Conservation (phyloP, 2,797 vertebrate genomes). For the Margarornis squamiger region DNA sequence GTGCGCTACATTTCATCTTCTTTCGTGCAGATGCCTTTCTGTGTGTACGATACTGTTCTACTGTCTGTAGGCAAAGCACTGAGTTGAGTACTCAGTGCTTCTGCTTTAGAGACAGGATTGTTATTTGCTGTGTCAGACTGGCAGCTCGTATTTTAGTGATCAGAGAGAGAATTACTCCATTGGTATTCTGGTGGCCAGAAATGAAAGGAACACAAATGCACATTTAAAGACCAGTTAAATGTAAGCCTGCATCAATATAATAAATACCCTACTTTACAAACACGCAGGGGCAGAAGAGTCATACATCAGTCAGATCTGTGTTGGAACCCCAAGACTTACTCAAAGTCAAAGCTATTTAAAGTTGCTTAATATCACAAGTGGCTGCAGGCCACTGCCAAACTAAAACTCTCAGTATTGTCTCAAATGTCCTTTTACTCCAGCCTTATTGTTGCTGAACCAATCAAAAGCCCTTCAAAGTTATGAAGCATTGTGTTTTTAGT, state of each 20-base stretch:
- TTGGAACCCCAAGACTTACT: not conserved
- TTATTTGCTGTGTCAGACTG: not conserved
- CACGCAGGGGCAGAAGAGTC: not conserved
- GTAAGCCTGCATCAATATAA: not conserved
- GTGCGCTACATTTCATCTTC: not conserved
- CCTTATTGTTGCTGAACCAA: not conserved
- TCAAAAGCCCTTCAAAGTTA: not conserved
- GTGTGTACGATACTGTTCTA: not conserved
- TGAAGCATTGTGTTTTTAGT: not conserved
- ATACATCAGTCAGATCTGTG: not conserved
- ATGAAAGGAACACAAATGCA: not conserved
- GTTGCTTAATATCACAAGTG: not conserved
- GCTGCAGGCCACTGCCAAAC: not conserved
- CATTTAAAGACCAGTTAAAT: not conserved
- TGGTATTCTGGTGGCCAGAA: not conserved
- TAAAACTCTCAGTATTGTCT: not conserved
- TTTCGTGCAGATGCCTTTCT: not conserved
- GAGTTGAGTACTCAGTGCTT: not conserved
- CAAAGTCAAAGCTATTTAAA: slow-evolving; percentile 33
- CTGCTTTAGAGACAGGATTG: not conserved
- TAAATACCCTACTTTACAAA: not conserved
- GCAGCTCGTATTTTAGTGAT: not conserved
- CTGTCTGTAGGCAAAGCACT: not conserved
- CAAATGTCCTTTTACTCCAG: not conserved
- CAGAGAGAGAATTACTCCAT: not conserved